A percentile compares a stretch with the other conserved stretches of the same genome.
Conservation (phyloP, 2,888 invertebrate genomes). For the Eustalomyia histrio region DNA sequence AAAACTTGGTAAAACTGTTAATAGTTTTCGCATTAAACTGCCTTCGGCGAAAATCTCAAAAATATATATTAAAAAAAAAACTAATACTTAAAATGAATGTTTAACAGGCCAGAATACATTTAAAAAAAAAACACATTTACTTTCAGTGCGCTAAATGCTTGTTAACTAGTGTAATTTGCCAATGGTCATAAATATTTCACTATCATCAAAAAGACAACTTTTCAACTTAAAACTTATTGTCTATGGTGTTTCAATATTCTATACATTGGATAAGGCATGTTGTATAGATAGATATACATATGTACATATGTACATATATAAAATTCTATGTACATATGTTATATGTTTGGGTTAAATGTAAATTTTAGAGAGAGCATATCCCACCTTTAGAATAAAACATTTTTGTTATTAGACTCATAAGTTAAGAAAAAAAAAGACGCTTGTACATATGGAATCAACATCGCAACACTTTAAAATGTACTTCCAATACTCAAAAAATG, state of each 20-base stretch:
- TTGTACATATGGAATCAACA: conserved; percentile 9
- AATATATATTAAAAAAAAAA: too few relatives aligned
- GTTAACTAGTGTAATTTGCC: too few relatives aligned
- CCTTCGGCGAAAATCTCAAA: too few relatives aligned
- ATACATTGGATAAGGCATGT: background rate
- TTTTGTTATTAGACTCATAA: background rate
- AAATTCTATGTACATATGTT: too few relatives aligned
- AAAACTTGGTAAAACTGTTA: too few relatives aligned
- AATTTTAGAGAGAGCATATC: background rate
- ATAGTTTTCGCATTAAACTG: too few relatives aligned
- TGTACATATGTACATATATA: too few relatives aligned
- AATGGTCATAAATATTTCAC: conserved; percentile 4
- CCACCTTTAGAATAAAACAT: background rate
- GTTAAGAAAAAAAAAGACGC: background rate
- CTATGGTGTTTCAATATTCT: background rate
- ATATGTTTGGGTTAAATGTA: conserved; percentile 1
- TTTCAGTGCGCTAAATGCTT: too few relatives aligned
- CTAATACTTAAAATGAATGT: too few relatives aligned
- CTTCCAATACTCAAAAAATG: conserved; percentile 21
- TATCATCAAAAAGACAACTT: background rate
- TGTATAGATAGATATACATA: too few relatives aligned
- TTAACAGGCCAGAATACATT: too few relatives aligned
- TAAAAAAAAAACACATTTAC: too few relatives aligned
- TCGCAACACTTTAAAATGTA: conserved; percentile 12
- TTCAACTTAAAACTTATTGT: conserved; percentile 9